Conservation (phyloP, 2,888 invertebrate genomes). For the Spilosoma lubricipeda region DNA sequence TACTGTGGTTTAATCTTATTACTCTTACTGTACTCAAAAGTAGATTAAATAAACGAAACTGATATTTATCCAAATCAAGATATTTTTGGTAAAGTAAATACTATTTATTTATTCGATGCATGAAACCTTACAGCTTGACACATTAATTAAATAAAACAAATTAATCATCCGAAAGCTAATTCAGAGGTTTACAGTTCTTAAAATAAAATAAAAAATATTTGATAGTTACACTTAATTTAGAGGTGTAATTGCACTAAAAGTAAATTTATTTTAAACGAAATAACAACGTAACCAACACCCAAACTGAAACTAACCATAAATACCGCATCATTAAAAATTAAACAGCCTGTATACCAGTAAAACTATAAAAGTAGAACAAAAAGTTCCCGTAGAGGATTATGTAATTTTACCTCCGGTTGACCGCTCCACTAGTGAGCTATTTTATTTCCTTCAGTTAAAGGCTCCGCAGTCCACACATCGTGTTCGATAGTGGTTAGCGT, state of each 20-base stretch:
- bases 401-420: conserved; percentile 34
- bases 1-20: background rate
- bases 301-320: background rate
- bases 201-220: background rate
- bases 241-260: too few relatives aligned
- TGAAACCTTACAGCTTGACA: too few relatives aligned
- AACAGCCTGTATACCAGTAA: conserved; percentile 4
- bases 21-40: too few relatives aligned
- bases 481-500: conserved; percentile 9
- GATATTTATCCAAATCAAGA: background rate
- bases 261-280: background rate
- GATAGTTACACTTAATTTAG: background rate
- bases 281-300: background rate
- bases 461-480: conserved; percentile 8
- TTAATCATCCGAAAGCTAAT: too few relatives aligned
- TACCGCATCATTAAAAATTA: background rate
- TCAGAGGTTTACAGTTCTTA: too few relatives aligned
- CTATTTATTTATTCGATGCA: too few relatives aligned
- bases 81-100: too few relatives aligned
- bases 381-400: conserved; percentile 59
- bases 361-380: conserved; percentile 52
- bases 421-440: conserved; percentile 37
- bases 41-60: background rate
- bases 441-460: conserved; percentile 15
- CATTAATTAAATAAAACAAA: too few relatives aligned